Base-by-base conservation (phyloP, 2,888 invertebrate genomes). In the Ochropacha duplaris region DNA sequence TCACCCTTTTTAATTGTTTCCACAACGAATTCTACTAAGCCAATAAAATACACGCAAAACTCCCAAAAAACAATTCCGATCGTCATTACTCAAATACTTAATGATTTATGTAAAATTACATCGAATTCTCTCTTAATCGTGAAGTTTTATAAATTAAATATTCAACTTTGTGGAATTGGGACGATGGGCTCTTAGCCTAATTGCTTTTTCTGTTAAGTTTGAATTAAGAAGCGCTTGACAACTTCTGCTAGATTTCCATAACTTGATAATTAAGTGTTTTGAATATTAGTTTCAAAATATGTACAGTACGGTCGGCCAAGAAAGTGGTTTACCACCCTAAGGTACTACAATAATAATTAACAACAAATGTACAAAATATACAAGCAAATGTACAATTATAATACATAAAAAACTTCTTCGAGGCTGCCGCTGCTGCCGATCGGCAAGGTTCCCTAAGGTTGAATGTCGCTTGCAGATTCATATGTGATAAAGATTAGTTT, bases 61-160 rank as follows among this genome's bases (percentile, higher is more conserved):
- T 31, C 12, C 31, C 31, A 31, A 31, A 31, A 31, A 31, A 31
- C 31, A 31, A 31, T 31, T 31, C 3, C 12, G 31, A 28, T 16
- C 16, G 11, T 19, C 51, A 31, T 51, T 31, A 31, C 51, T 52
- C 52, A 34, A 22, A 52, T 31, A 52, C 5, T 31, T 52, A 9
- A n/a, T 52, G 52, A 52, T 52, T 52, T 52, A 52, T 52, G 52
- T 22, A 12, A 52, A 31, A 31, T 52, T 6, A 31, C 44, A 19
- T 44, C 16, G 44, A 44, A 19, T 19, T 44, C 16, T 44, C 44
- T 19, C 44, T 44, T 44, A 44, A 44, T 44, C 19, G 14, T 44
- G 19, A 19, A 44, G 9, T 19, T 44, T 44, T 44, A 44, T 34
- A 31, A 52, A 52, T 52, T 31, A 34, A 44, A 44, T 52, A 19